These are phyloP conservation scores for Theonella swinhoei DNA, from an alignment of 37 sponge, comb jelly and placozoan species.

Conservation along the genomic window DNA sequence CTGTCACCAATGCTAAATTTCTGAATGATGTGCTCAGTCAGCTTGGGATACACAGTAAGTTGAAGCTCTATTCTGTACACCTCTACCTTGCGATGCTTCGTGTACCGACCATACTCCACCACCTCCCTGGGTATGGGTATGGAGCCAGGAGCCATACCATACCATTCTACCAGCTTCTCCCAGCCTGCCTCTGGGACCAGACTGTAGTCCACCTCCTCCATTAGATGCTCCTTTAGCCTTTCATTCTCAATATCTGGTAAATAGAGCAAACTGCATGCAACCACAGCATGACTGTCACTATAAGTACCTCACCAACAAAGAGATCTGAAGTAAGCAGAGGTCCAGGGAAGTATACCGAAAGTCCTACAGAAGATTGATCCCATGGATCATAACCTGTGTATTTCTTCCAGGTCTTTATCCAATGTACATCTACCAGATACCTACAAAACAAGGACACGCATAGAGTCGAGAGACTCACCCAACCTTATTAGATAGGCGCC, in stretches of 20 bases:
- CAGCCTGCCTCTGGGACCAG: slow-evolving; percentile 1
- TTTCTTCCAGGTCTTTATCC: slow-evolving; percentile 90
- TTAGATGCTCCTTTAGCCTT: slow-evolving; percentile 44
- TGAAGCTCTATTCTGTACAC: slow-evolving; percentile 82
- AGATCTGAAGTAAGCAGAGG: slow-evolving; percentile 79
- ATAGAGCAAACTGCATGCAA: too few species aligned
- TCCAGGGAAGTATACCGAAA: slow-evolving; percentile 71
- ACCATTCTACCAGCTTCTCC: slow-evolving; percentile 30
- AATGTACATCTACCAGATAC: slow-evolving; percentile 73
- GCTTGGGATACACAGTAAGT: slow-evolving; percentile 61
- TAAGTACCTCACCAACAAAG: slow-evolving; percentile 33
- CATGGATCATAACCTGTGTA: slow-evolving; percentile 77
- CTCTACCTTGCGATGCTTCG: slow-evolving; percentile 92
- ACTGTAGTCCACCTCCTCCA: slow-evolving; percentile 61
- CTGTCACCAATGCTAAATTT: slow-evolving; percentile 74
- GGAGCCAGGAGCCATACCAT: slow-evolving; percentile 33
- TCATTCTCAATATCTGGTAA: background rate
- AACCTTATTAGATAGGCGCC: background rate
- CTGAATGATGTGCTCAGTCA: slow-evolving; percentile 28
- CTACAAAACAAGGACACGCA: slow-evolving; percentile 22
- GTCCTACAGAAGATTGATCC: slow-evolving; percentile 48
- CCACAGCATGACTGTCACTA: too few species aligned
- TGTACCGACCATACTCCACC: slow-evolving; percentile 76
- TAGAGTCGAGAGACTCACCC: too few species aligned
- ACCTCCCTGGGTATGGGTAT: slow-evolving; percentile 54